phyloP scores from a whole-genome alignment of 1,140 invertebrate species.

The Scaptomyza pallida region DNA sequence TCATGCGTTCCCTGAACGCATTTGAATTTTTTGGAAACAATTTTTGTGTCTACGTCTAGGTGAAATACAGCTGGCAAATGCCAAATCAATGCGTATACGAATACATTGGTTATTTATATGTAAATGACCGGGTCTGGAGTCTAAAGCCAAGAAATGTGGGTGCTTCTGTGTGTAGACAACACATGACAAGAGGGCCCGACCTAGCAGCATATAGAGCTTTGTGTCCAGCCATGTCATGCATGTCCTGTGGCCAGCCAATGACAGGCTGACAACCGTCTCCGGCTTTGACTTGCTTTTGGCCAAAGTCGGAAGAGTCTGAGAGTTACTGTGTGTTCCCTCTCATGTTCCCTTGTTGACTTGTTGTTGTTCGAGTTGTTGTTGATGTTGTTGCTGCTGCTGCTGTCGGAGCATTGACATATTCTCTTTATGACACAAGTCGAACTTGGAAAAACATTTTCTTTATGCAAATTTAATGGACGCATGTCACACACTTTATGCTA shows the following conservation, averaged over 20 bases:
- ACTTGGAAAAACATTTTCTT: constrained; percentile 47
- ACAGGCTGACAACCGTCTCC: constrained; percentile 37
- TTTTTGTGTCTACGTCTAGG: constrained; percentile 7
- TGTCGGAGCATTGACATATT: constrained; percentile 43
- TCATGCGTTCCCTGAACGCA: constrained; percentile 42
- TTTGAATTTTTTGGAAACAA: constrained; percentile 9
- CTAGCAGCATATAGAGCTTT: constrained; percentile 21
- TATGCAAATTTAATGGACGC: constrained; percentile 52
- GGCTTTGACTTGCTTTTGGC: constrained; percentile 16
- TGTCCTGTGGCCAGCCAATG: constrained; percentile 45
- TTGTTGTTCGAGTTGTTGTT: constrained; percentile 12
- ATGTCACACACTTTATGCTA: constrained; percentile 43
- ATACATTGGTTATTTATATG: constrained; percentile 68
- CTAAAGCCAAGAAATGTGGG: constrained; percentile 7
- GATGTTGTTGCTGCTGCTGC: constrained; percentile 11
- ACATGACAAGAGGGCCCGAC: constrained; percentile 36
- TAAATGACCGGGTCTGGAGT: constrained; percentile 55
- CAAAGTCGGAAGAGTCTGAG: constrained; percentile 5
- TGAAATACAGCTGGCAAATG: constrained; percentile 45
- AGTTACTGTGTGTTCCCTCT: constrained; percentile 5
- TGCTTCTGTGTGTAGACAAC: constrained; percentile 18
- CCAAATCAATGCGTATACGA: constrained; percentile 54
- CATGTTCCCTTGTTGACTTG: background rate
- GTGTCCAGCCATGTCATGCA: constrained; percentile 36
- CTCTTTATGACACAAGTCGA: constrained; percentile 44